Conservation (phyloP, 1,140 invertebrate genomes). For the Calosoma granatense region DNA sequence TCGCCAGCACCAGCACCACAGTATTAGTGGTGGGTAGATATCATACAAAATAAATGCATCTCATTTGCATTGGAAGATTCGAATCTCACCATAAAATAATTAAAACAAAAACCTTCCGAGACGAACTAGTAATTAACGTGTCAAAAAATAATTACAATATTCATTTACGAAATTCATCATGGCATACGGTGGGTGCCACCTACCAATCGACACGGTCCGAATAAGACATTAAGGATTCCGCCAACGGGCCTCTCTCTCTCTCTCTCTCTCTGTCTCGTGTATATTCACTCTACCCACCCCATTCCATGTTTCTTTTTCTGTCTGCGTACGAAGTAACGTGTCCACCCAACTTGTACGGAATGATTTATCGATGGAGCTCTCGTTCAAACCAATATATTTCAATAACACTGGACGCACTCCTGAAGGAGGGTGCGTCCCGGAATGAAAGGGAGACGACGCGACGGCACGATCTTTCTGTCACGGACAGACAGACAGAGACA, state of each 20-base stretch:
- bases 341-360: constrained; percentile 1
- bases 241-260: not conserved
- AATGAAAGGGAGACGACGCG: not conserved
- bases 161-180: not conserved
- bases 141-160: constrained; percentile 9
- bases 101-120: not conserved
- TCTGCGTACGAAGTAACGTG: not conserved
- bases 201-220: not conserved
- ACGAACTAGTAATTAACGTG: constrained; percentile 3
- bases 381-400: not conserved
- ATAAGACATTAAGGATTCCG: not conserved
- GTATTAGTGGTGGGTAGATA: not conserved
- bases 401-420: not conserved
- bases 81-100: not conserved
- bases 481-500: not conserved
- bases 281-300: no score
- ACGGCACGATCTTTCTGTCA: not conserved
- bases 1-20: no score
- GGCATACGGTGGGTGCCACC: not conserved
- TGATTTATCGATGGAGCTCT: constrained; percentile 2
- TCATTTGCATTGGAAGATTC: constrained; percentile 4
- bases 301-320: not conserved
- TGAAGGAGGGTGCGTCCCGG: not conserved
- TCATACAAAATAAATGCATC: not conserved
- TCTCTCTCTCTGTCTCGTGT: no score